Percentiles rank a stretch among this genome's conserved stretches.
These are phyloP conservation scores for Scleropages formosus DNA, from an alignment of 2,797 vertebrate species.

Conservation along the genomic window DNA sequence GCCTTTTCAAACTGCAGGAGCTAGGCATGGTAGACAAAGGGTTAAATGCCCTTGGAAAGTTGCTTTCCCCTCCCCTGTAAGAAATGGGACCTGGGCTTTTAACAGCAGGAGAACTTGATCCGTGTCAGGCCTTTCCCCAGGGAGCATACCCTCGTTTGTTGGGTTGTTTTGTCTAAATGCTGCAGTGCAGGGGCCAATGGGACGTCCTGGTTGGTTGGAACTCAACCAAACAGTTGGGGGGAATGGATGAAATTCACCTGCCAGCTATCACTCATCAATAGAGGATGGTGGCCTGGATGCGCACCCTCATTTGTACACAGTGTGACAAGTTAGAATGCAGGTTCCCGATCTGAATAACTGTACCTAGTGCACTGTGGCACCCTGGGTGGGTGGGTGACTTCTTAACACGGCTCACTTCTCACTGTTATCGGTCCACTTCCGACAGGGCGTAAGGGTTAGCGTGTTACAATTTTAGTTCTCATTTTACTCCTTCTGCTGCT, in stretches of 20 bases:
- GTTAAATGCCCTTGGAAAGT: slow-evolving; percentile 23
- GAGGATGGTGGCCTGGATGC: no score
- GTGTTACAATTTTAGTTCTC: no score
- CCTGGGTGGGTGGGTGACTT: no score
- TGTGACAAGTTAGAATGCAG: no score
- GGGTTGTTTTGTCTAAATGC: slow-evolving; percentile 34
- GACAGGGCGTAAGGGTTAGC: no score
- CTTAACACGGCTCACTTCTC: no score
- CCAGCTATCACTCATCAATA: no score
- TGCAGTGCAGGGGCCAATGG: slow-evolving; percentile 36
- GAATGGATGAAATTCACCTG: slow-evolving; percentile 26
- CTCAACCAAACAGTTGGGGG: slow-evolving; percentile 44
- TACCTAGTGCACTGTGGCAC: no score
- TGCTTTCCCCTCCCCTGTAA: slow-evolving; percentile 13
- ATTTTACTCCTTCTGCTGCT: no score
- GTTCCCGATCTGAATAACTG: no score
- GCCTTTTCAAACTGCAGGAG: slow-evolving; percentile 12
- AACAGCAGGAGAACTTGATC: slow-evolving; percentile 54
- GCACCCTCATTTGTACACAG: no score
- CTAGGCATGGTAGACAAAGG: slow-evolving; percentile 15
- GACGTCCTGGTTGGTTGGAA: slow-evolving; percentile 49
- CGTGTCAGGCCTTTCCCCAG: slow-evolving; percentile 51
- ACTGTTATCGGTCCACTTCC: no score
- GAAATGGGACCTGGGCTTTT: slow-evolving; percentile 25
- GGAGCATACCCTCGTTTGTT: slow-evolving; percentile 48